phyloP scores from a whole-genome alignment of 2,888 invertebrate genomes.

The Drosophila anomalipes region DNA sequence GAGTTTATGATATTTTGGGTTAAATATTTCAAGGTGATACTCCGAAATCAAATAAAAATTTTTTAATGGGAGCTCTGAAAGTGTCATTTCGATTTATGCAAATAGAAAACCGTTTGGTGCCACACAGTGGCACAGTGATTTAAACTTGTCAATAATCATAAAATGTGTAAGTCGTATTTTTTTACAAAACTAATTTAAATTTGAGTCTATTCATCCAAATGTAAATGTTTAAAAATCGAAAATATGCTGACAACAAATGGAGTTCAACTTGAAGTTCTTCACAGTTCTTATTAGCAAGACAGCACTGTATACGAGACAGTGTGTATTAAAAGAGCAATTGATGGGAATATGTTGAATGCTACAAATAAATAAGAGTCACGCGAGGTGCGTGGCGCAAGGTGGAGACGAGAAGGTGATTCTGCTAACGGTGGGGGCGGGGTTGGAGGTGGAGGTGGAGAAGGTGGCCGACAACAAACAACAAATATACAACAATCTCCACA shows the following conservation, averaged over 20 bases:
- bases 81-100: background rate
- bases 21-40: background rate
- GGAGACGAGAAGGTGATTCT: background rate
- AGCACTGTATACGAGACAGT: background rate
- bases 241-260: background rate
- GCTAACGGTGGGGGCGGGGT: background rate
- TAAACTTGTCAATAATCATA: background rate
- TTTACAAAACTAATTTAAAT: background rate
- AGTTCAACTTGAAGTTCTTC: background rate
- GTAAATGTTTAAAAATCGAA: background rate
- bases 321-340: conserved; percentile 47
- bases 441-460: conserved; percentile 13
- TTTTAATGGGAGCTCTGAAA: background rate
- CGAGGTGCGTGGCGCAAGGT: conserved; percentile 41
- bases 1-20: background rate
- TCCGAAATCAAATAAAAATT: background rate
- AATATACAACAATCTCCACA: conserved; percentile 38
- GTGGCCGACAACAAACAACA: conserved; percentile 39
- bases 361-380: conserved; percentile 59
- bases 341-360: conserved; percentile 57
- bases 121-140: background rate
- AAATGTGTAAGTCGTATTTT: background rate
- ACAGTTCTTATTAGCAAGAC: background rate
- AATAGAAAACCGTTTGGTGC: background rate
- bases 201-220: background rate